phyloP scores from a whole-genome alignment of 2,797 vertebrate genomes.

The Sebastes alutus region DNA sequence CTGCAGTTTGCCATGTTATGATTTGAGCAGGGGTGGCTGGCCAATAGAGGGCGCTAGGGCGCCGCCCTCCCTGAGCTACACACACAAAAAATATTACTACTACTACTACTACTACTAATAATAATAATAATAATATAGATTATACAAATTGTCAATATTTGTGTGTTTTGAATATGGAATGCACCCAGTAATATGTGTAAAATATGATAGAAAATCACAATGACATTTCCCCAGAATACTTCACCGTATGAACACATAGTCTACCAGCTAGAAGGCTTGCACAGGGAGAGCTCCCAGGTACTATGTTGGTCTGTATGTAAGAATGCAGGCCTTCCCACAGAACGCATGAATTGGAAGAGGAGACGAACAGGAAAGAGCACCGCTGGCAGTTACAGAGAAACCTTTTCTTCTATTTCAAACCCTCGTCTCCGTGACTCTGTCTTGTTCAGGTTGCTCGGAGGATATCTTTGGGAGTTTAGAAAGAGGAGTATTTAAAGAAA shows the following conservation, averaged over 20 bases:
- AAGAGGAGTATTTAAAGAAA: conserved; percentile 29
- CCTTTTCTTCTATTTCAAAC: conserved; percentile 19
- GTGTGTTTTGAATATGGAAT: too few relatives aligned
- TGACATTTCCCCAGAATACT: neutral
- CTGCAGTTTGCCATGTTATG: too few relatives aligned
- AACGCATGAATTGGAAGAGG: conserved; percentile 12
- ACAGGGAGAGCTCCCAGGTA: neutral
- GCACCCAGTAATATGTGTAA: too few relatives aligned
- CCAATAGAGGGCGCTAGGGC: too few relatives aligned
- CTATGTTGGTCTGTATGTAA: neutral
- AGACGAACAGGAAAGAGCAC: neutral
- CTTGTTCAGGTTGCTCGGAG: neutral
- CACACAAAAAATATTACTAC: too few relatives aligned
- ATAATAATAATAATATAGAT: too few relatives aligned
- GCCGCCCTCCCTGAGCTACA: too few relatives aligned
- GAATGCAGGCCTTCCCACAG: neutral
- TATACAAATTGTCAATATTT: too few relatives aligned
- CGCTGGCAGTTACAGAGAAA: neutral
- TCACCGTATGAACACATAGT: neutral
- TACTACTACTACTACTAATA: too few relatives aligned
- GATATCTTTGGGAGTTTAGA: neutral
- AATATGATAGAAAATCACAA: neutral
- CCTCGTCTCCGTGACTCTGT: neutral
- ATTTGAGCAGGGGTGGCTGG: too few relatives aligned
- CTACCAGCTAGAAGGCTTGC: neutral